Evolutionary conservation across 2,113 vertebrate species (phyloP).

Genomic region (Mirza zaza): DNA sequence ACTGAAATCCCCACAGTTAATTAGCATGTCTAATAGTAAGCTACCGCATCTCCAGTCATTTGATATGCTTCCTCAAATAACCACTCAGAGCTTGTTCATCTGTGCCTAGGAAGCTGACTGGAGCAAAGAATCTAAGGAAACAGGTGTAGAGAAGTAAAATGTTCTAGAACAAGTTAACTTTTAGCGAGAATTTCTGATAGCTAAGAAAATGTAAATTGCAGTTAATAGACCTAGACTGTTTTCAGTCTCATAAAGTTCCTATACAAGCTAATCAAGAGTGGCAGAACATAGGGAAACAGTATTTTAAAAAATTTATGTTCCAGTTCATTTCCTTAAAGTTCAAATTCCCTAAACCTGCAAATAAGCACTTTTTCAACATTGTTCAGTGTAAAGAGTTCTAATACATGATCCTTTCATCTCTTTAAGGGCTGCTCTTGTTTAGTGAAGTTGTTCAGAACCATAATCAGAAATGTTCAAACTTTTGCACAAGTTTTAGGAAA

Average conservation of each 20-base stretch:
- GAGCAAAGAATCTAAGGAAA: background rate
- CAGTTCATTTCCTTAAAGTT: slow-evolving; percentile 19
- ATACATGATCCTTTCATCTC: background rate
- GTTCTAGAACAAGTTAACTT: background rate
- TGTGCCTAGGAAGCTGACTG: background rate
- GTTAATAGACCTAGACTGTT: background rate
- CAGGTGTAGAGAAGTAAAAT: background rate
- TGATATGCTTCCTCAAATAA: background rate
- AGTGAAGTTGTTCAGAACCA: background rate
- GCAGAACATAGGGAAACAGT: background rate
- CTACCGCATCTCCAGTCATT: background rate
- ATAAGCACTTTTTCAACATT: background rate
- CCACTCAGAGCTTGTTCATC: background rate
- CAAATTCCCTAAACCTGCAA: background rate
- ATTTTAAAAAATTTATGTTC: background rate
- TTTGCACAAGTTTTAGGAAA: background rate
- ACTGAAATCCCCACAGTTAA: background rate
- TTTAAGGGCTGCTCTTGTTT: background rate
- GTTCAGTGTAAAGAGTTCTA: background rate
- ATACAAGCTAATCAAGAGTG: background rate
- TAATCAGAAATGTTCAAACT: background rate
- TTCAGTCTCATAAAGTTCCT: background rate
- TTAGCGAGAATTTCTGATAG: background rate
- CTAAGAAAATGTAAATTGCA: background rate
- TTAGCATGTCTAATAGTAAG: background rate